Evolutionary conservation across 2,797 vertebrate genomes (phyloP).

Genomic region (Oreonectes daqikongensis): DNA sequence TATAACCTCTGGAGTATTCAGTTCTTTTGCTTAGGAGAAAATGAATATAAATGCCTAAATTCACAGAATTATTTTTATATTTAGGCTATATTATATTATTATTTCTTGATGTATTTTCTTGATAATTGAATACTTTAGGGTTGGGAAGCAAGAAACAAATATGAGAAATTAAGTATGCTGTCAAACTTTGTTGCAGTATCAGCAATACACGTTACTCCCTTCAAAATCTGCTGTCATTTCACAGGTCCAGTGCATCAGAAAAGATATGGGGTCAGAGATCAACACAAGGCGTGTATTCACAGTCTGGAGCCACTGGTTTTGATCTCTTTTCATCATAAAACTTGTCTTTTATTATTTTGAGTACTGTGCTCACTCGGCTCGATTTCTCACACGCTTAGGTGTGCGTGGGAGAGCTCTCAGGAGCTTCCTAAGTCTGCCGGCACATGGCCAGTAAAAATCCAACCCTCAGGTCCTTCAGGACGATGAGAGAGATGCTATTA

Average conservation of each 20-base stretch:
- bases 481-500: conserved; percentile 54
- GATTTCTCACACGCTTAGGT: conserved; percentile 48
- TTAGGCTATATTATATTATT: neutral
- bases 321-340: conserved; percentile 21
- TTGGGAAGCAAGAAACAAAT: no score
- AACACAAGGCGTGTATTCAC: neutral
- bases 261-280: neutral
- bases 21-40: no score
- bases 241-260: neutral
- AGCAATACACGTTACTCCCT: neutral
- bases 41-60: no score
- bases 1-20: neutral
- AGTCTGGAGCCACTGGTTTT: neutral
- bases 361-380: conserved; percentile 22
- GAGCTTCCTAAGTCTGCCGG: conserved; percentile 69
- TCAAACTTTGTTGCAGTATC: neutral
- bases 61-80: neutral
- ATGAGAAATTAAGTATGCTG: neutral
- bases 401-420: conserved; percentile 66
- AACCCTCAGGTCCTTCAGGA: conserved; percentile 61
- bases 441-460: conserved; percentile 63
- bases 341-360: conserved; percentile 13
- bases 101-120: neutral
- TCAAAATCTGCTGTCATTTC: neutral
- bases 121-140: neutral